Conservation (phyloP, 2,888 invertebrate genomes). For the Leptinotarsa haldemani region DNA sequence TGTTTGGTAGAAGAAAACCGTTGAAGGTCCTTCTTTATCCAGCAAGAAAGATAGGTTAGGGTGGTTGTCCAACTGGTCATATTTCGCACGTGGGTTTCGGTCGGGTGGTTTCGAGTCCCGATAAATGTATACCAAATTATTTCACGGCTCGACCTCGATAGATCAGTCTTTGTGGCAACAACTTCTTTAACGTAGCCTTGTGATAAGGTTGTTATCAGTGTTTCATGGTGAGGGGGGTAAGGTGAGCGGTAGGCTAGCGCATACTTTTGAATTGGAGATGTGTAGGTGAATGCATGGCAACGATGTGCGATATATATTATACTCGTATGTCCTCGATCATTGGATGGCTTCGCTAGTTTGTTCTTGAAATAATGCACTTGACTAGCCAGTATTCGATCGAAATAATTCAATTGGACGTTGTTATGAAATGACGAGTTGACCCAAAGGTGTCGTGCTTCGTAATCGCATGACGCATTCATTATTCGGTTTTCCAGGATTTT, state of each 20-base stretch:
- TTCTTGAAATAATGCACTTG: constrained; percentile 16
- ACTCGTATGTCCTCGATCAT: constrained; percentile 9
- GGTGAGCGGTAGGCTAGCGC: constrained; percentile 12
- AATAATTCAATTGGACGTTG: constrained; percentile 7
- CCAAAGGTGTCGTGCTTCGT: background rate
- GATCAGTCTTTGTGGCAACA: constrained; percentile 23
- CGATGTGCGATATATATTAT: constrained; percentile 5
- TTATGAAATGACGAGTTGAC: constrained; percentile 4
- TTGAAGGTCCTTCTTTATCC: constrained; percentile 1
- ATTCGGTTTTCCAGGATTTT: background rate
- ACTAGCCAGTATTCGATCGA: background rate
- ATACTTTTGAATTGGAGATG: constrained; percentile 18
- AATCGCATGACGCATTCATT: background rate
- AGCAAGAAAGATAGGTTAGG: background rate
- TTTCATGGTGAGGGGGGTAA: constrained; percentile 14
- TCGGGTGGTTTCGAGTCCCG: background rate
- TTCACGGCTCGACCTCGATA: background rate
- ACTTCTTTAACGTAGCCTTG: constrained; percentile 34
- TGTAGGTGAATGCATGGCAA: constrained; percentile 19
- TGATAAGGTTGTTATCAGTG: constrained; percentile 33
- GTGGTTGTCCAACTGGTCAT: background rate
- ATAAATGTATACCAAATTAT: background rate
- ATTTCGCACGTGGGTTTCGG: background rate
- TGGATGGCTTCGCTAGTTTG: constrained; percentile 15
- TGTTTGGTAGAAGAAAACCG: background rate